Base-by-base conservation (phyloP, 2,888 invertebrate genomes). In the Drosophila antonietae region DNA sequence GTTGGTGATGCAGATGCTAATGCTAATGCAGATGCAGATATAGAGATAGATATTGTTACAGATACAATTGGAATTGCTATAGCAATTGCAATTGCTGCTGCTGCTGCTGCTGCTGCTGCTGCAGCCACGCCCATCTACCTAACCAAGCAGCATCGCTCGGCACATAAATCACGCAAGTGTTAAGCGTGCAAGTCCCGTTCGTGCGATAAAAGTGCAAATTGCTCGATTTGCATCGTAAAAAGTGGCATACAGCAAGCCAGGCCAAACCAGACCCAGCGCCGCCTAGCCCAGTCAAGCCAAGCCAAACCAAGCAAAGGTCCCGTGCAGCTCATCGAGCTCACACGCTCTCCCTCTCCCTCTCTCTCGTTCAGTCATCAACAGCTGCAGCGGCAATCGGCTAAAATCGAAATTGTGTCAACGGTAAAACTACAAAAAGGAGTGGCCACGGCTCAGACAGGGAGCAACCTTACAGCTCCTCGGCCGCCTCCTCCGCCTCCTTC, bases 161-260 rank as follows among this genome's bases (percentile, higher is more conserved):
- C 43, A 53, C 78, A 85, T 85, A 85, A 85, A 85, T 89, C 84
- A 85, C 71, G 79, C 78, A 66, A 73, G 73, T 79, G 73, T 78
- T 88, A 88, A 84, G 80, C 82, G 72, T 75, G 72, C 84, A 80
- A 73, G 82, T 73, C 69, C 68, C 76, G 72, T 73, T 80, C 65
- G 73, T 53, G 73, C 79, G 89, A 89, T 85, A 89, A 89, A 85
- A 88, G 82, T 85, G 89, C 88, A 88, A 85, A 88, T 89, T 84
- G 79, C 73, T 81, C 82, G 89, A 89, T 85, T 84, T 89, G 84
- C 87, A 83, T 86, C 87, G 84, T 83, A 83, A 83, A 88, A 83
- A 88, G 63, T 74, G 73, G 44, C 71, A 76, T 51, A 20, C 57
- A 62, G 47, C 66, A 64, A 53, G 18, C 41, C 31, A 10, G n/a